Evolutionary conservation across 2,888 invertebrate genomes (phyloP), one percentile per base, ranked within the genome.

Genomic region (Plagodis dolabraria): DNA sequence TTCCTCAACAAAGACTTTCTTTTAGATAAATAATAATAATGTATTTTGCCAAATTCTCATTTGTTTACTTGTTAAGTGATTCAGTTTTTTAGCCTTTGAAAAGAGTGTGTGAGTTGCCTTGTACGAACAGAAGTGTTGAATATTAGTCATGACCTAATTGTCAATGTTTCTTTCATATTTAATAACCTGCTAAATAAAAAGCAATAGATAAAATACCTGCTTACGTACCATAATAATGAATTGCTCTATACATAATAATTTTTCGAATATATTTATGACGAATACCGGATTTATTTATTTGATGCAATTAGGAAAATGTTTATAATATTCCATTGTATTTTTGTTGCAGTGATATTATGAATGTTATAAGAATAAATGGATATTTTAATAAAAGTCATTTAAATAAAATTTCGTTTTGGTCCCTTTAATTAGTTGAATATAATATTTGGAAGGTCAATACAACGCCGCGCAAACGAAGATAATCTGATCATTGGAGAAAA

Each of bases 281-380:
- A 83, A 56, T 61, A 50, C 60, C 53, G 56, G 56, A 53, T 61
- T 61, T 61, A 61, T 61, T 61, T 57, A 61, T 61, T 60, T 84
- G 76, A 88, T 82, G 85, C 87, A 85, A 89, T 88, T 90, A 89
- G 87, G 84, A 85, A 80, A 85, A 89, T 87, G 82, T 91, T 92
- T 92, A 82, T 92, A 89, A 92, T 91, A 89, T 90, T 91, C 83
- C 92, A 92, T 92, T 92, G 92, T 92, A 92, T 90, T 92, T 91
- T 88, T 87, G 86, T 92, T 92, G 92, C 92, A 92, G 91, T 92
- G 91, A 92, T 92, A 92, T 91, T 91, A 91, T 92, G 92, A 88
- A 91, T 92, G 92, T 92, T 92, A 92, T 92, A 92, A 92, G 92
- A 92, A 92, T 92, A 92, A 92, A 92, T 92, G 92, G 90, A 92